phyloP scores from a whole-genome alignment of 2,113 vertebrate genomes.

The Myiopsitta monachus region DNA sequence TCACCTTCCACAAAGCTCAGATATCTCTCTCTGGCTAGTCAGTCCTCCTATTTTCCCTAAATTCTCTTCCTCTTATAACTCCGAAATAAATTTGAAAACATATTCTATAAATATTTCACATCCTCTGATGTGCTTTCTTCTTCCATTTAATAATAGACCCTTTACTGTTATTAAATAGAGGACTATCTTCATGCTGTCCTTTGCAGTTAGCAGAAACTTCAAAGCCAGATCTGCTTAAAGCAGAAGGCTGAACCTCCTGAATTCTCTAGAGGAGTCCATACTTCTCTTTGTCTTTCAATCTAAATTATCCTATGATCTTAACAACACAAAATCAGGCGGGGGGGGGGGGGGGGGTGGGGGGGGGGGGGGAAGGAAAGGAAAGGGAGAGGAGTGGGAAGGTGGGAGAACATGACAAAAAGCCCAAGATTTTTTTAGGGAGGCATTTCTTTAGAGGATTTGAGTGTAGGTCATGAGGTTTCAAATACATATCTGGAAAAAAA shows the following conservation, averaged over 20 bases:
- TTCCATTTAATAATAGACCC: background rate
- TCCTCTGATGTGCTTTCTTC: background rate
- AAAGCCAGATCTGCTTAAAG: background rate
- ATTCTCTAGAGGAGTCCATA: background rate
- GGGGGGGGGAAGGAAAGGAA: no score
- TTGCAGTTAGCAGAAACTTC: background rate
- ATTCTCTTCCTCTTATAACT: background rate
- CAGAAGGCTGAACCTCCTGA: background rate
- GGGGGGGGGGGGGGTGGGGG: no score
- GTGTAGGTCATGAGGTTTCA: background rate
- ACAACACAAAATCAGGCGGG: background rate
- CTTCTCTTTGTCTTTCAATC: background rate
- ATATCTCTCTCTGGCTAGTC: background rate
- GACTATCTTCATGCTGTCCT: background rate
- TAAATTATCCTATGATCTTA: background rate
- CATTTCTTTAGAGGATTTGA: accelerated
- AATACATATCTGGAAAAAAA: accelerated
- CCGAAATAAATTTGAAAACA: background rate
- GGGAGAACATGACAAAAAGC: background rate
- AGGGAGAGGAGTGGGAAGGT: no score
- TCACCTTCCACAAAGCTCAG: background rate
- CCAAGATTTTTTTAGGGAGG: background rate
- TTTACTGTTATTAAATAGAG: background rate
- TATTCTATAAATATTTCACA: background rate
- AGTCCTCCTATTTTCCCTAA: background rate